These are phyloP conservation scores for Sarcophaga variegata DNA, from an alignment of 2,888 invertebrate genomes.

Conservation along the genomic window DNA sequence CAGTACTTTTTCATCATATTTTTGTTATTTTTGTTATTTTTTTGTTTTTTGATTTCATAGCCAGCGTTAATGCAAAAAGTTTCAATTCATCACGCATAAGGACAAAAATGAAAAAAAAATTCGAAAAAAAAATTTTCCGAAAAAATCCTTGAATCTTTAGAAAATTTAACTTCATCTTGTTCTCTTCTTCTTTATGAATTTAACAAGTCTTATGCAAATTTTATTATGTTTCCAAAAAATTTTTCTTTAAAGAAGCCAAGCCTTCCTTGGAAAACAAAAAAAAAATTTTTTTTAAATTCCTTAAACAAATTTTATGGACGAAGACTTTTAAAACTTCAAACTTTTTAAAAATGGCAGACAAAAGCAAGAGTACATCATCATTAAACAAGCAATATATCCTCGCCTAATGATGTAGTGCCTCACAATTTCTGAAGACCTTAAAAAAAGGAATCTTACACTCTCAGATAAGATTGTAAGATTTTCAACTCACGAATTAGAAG, in stretches of 20 bases:
- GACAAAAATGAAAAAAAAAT: not conserved
- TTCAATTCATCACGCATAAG: slow-evolving; percentile 49
- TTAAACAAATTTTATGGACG: slow-evolving; percentile 19
- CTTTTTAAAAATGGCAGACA: not conserved
- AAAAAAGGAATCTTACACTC: too few relatives aligned
- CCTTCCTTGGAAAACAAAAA: not conserved
- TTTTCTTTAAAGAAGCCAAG: not conserved
- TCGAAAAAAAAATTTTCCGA: not conserved
- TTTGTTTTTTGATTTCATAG: slow-evolving; percentile 22
- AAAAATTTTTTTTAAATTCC: slow-evolving; percentile 11
- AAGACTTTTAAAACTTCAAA: slow-evolving; percentile 16
- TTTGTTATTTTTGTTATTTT: not conserved
- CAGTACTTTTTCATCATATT: not conserved
- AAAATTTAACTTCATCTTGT: slow-evolving; percentile 38
- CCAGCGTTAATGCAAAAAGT: slow-evolving; percentile 48
- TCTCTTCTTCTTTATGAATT: slow-evolving; percentile 20
- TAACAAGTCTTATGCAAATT: slow-evolving; percentile 48
- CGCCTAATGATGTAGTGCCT: too few relatives aligned
- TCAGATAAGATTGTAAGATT: too few relatives aligned
- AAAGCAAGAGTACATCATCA: not conserved
- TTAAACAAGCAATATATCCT: not conserved
- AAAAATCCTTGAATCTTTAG: slow-evolving; percentile 19
- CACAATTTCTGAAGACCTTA: too few relatives aligned
- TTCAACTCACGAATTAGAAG: too few relatives aligned
- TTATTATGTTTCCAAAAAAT: slow-evolving; percentile 4